These are phyloP conservation scores for Gymnocephalus cernua DNA, from an alignment of 2,113 vertebrate species.

Conservation along the genomic window DNA sequence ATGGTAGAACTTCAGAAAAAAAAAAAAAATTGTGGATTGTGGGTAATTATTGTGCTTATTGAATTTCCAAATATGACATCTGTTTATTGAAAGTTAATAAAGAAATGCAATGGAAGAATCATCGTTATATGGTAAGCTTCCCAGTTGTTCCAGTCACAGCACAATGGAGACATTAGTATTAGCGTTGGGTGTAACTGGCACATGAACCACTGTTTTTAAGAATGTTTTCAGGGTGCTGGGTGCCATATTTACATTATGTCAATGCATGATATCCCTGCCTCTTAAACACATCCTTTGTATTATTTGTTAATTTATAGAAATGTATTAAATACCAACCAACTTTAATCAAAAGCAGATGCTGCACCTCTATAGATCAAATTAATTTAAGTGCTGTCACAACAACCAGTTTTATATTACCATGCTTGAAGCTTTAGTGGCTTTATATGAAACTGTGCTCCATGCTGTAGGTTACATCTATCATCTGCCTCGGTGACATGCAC, in stretches of 20 bases:
- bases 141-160: background rate
- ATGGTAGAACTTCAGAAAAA: no score
- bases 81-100: background rate
- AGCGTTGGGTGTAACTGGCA: background rate
- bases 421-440: slow-evolving; percentile 32
- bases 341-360: slow-evolving; percentile 29
- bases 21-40: no score
- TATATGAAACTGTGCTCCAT: slow-evolving; percentile 8
- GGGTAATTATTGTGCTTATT: background rate
- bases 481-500: background rate
- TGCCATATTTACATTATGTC: slow-evolving; percentile 2
- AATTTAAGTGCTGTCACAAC: slow-evolving; percentile 19
- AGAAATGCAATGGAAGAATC: background rate
- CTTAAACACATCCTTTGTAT: background rate
- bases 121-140: background rate
- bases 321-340: background rate
- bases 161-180: background rate
- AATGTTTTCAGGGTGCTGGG: background rate
- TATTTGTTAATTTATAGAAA: background rate
- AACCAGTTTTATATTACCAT: slow-evolving; percentile 3
- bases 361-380: slow-evolving; percentile 18
- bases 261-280: background rate
- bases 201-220: slow-evolving; percentile 1
- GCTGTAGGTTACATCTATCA: slow-evolving; percentile 1
- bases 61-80: background rate